phyloP scores from a whole-genome alignment of 2,888 invertebrate genomes.

The Imbricaverruca yamaguchii region DNA sequence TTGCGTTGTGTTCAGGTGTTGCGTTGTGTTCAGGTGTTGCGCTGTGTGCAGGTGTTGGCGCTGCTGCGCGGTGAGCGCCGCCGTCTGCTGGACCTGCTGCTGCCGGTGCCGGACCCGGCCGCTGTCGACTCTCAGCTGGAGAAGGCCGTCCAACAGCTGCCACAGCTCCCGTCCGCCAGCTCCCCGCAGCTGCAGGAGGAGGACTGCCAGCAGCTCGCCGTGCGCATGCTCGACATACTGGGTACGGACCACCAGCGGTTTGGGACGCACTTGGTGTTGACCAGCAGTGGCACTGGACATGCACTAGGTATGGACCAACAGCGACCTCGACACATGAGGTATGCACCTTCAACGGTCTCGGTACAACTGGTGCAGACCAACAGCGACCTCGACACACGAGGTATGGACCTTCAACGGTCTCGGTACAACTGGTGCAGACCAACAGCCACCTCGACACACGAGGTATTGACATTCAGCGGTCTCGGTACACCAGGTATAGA shows the following conservation, averaged over 20 bases:
- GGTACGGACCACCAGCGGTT: not conserved
- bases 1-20: not conserved
- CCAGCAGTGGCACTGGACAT: no score
- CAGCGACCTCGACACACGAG: no score
- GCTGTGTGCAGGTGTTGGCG: not conserved
- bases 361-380: no score
- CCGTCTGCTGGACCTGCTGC: not conserved
- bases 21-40: not conserved
- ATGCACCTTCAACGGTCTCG: no score
- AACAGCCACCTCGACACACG: no score
- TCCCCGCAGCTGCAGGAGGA: not conserved
- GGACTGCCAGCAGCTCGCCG: not conserved
- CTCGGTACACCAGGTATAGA: no score
- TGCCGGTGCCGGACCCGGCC: not conserved
- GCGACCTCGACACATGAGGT: no score
- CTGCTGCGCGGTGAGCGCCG: not conserved
- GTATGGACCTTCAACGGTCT: no score
- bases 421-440: no score
- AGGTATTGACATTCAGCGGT: no score
- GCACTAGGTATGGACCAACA: no score
- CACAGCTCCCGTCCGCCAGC: not conserved
- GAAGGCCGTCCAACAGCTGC: not conserved
- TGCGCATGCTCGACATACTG: not conserved
- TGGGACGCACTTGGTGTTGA: no score
- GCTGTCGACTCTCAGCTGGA: not conserved